Conservation (phyloP, 2,797 vertebrate species). For the Alfaro cultratus region DNA sequence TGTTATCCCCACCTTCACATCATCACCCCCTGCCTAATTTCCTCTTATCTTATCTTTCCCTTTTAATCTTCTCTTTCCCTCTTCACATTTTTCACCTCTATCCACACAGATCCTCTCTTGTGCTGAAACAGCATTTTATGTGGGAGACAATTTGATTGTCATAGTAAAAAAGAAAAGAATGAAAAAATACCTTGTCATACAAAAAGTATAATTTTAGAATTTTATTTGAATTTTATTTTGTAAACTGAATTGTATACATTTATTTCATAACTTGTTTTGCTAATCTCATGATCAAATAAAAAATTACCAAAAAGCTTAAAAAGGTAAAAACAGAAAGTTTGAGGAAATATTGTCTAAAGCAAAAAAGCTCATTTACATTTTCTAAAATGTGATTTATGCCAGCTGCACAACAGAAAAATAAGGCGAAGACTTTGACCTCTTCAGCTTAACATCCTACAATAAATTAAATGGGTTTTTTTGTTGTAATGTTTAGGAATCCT, state of each 20-base stretch:
- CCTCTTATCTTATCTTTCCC: constrained; percentile 11
- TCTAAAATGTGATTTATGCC: constrained; percentile 9
- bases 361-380: neutral
- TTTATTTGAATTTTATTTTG: neutral
- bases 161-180: neutral
- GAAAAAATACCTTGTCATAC: neutral
- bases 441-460: constrained; percentile 14
- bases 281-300: neutral
- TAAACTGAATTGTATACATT: neutral
- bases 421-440: constrained; percentile 8
- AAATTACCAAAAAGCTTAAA: neutral
- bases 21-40: constrained; percentile 15
- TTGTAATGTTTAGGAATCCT: neutral
- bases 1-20: constrained; percentile 24
- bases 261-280: neutral
- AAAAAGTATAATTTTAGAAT: neutral
- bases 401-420: constrained; percentile 6
- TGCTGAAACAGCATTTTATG: constrained; percentile 52
- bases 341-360: neutral
- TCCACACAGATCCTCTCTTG: constrained; percentile 15
- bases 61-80: constrained; percentile 37
- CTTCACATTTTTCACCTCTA: constrained; percentile 31
- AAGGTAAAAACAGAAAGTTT: neutral
- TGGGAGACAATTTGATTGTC: constrained; percentile 42
- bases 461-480: neutral